Conservation (phyloP, 2,888 invertebrate genomes). For the Yponomeuta cagnagella region DNA sequence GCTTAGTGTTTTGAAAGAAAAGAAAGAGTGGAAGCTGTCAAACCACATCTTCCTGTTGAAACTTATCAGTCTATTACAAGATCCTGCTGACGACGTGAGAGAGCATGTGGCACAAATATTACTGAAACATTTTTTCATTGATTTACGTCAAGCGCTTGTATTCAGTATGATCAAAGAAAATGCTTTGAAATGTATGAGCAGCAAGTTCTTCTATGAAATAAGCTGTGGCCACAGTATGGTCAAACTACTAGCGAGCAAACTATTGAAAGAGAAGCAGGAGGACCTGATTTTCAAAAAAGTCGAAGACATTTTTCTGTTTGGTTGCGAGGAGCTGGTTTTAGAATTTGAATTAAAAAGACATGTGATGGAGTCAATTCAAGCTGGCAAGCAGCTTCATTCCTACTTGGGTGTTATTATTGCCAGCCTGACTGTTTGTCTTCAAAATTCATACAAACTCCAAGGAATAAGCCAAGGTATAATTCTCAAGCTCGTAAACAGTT, state of each 20-base stretch:
- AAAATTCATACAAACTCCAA: conserved; percentile 35
- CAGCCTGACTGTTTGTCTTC: conserved; percentile 41
- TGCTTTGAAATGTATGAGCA: conserved; percentile 65
- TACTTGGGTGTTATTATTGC: conserved; percentile 50
- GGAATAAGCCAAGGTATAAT: conserved; percentile 29
- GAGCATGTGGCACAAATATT: conserved; percentile 70
- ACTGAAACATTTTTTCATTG: conserved; percentile 56
- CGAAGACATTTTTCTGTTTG: conserved; percentile 50
- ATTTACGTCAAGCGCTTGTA: conserved; percentile 36
- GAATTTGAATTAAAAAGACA: conserved; percentile 48
- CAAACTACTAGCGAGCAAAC: conserved; percentile 62
- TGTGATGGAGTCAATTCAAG: conserved; percentile 65
- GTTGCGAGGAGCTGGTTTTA: conserved; percentile 38
- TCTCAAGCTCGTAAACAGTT: conserved; percentile 34
- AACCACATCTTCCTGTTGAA: conserved; percentile 50
- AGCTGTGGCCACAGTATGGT: conserved; percentile 76
- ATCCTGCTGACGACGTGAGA: conserved; percentile 78
- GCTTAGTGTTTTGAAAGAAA: conserved; percentile 48
- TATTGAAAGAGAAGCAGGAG: conserved; percentile 32
- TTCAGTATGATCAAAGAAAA: conserved; percentile 43
- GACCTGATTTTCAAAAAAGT: conserved; percentile 37
- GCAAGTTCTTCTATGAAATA: conserved; percentile 77
- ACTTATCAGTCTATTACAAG: conserved; percentile 70
- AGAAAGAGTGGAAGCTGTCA: conserved; percentile 56
- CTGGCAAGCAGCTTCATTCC: conserved; percentile 71